Evolutionary conservation across 2,888 invertebrate genomes (phyloP), one percentile per base, ranked within the genome.

Genomic region (Lasioglossum figueresi): DNA sequence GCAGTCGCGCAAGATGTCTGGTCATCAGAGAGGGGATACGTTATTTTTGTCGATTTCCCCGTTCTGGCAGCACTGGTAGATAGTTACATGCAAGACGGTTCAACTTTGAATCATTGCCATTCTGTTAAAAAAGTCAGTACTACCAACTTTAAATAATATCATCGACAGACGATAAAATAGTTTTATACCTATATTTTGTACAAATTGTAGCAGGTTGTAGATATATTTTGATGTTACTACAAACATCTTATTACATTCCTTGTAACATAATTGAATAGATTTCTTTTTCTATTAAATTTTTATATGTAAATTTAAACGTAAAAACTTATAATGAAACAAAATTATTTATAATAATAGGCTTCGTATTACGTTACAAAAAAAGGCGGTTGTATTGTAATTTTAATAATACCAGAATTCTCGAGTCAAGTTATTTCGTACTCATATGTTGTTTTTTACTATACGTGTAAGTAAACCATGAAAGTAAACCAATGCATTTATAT

Each of bases 51-150:
- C n/a, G n/a, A n/a, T n/a, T n/a, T n/a, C n/a, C n/a, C n/a, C n/a
- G n/a, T n/a, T n/a, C n/a, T n/a, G n/a, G n/a, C n/a, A n/a, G n/a
- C n/a, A n/a, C n/a, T n/a, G n/a, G n/a, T 23, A 34, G 10, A 16
- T 63, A 16, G 31, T 4, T 31, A 52, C 40, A 59, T 23, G 10
- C 40, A 59, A 59, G 37, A 45, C 8, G 76, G 63, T 56, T 40
- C 19, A 31, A 40, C 81, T 77, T 74, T 43, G 59, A 77, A 63
- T 73, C 74, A 77, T 85, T 77, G n/a, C 75, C 56, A 63, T 45
- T n/a, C 27, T 63, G 70, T 37, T n/a, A 79, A 34, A 76, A 79
- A 34, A 76, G 63, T 56, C 86, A 85, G 27, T 59, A 23, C 23
- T 74, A 31, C 81, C 80, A 85, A 85, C 81, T 12, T 40, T 56